Evolutionary conservation across 2,888 invertebrate genomes (phyloP).

Genomic region (Rotaria macrura): DNA sequence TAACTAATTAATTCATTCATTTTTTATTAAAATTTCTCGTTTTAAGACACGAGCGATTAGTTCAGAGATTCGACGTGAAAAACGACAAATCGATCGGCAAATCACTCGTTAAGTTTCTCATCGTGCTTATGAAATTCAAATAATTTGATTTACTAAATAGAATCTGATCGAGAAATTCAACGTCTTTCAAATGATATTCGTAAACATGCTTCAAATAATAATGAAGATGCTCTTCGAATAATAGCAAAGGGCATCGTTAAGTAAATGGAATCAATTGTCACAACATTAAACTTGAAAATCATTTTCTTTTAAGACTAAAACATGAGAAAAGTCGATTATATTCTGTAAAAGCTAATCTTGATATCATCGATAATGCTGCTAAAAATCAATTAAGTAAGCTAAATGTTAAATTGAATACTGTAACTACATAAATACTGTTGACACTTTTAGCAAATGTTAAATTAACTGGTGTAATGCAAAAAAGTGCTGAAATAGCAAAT

Average conservation of each 20-base stretch:
- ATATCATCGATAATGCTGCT: neutral
- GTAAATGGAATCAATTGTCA: neutral
- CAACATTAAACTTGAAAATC: too few species aligned
- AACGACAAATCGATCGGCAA: neutral
- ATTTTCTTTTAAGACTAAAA: neutral
- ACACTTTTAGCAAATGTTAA: neutral
- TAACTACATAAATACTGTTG: neutral
- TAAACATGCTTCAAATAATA: neutral
- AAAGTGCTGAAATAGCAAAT: neutral
- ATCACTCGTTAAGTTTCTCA: neutral
- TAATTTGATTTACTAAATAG: neutral
- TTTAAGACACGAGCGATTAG: neutral
- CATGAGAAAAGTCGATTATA: neutral
- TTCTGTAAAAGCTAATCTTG: neutral
- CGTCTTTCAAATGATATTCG: neutral
- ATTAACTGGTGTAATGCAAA: neutral
- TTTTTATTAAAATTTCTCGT: too few species aligned
- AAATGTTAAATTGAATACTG: neutral
- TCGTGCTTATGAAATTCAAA: neutral
- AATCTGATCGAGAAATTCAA: neutral
- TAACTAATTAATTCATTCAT: neutral
- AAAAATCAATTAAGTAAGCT: constrained; percentile 14
- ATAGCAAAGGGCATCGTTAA: neutral
- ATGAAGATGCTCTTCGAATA: neutral
- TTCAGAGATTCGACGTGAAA: neutral